Conservation (phyloP, 1,140 invertebrate species). For the Pachypeltis micranthus region DNA sequence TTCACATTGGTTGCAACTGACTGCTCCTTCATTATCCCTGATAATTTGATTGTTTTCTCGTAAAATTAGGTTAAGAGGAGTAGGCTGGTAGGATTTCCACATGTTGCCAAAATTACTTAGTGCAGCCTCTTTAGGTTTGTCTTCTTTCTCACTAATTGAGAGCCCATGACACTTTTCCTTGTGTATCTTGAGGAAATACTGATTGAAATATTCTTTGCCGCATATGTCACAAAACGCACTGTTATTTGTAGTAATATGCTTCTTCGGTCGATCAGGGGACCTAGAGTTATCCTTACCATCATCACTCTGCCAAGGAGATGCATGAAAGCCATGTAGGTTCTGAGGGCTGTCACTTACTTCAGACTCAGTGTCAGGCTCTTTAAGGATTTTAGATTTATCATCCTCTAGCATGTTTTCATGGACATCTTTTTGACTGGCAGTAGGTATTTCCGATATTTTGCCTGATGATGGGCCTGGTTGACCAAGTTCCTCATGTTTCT, state of each 20-base stretch:
- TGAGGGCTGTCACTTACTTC: slow-evolving; percentile 18
- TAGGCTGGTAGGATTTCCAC: slow-evolving; percentile 19
- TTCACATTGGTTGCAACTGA: slow-evolving; percentile 20
- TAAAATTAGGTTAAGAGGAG: slow-evolving; percentile 24
- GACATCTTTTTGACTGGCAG: slow-evolving; percentile 4
- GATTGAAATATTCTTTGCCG: slow-evolving; percentile 90
- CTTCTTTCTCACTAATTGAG: slow-evolving; percentile 43
- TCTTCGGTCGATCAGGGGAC: slow-evolving; percentile 21
- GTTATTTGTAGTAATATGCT: slow-evolving; percentile 11
- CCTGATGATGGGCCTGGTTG: slow-evolving; percentile 19
- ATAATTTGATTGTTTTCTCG: slow-evolving; percentile 18
- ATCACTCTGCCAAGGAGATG: slow-evolving; percentile 21
- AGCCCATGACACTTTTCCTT: slow-evolving; percentile 72
- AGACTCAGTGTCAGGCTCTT: slow-evolving; percentile 20
- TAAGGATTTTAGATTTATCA: slow-evolving; percentile 18
- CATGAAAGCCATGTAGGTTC: slow-evolving; percentile 10
- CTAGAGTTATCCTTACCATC: slow-evolving; percentile 19
- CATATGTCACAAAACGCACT: slow-evolving; percentile 80
- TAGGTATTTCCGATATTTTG: background rate
- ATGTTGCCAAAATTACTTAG: background rate
- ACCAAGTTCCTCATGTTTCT: slow-evolving; percentile 10
- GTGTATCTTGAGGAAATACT: slow-evolving; percentile 85
- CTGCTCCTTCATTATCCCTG: slow-evolving; percentile 8
- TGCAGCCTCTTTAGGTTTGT: slow-evolving; percentile 31
- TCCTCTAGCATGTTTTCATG: slow-evolving; percentile 8